Conservation (phyloP, 2,113 vertebrate species). For the Anoura caudifer region DNA sequence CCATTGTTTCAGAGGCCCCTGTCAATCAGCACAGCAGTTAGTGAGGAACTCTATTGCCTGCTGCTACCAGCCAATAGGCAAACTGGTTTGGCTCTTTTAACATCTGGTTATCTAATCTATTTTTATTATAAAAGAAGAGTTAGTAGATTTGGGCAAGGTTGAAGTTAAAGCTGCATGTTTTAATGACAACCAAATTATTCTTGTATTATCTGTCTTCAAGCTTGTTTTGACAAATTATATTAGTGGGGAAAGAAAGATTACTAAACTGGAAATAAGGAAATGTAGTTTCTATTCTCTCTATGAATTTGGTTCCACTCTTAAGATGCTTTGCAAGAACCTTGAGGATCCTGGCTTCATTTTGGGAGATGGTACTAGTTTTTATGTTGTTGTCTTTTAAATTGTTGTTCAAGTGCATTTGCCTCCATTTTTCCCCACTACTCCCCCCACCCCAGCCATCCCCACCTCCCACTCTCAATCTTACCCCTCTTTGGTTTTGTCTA, state of each 20-base stretch:
- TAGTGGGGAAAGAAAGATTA: neutral
- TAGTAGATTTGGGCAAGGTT: conserved; percentile 9
- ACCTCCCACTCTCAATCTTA: too few species aligned
- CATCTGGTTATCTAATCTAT: conserved; percentile 19
- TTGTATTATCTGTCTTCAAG: neutral
- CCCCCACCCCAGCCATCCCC: too few species aligned
- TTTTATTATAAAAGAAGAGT: conserved; percentile 22
- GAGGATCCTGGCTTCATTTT: neutral
- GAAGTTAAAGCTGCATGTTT: conserved; percentile 12
- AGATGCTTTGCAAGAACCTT: conserved; percentile 18
- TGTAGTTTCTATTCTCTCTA: neutral
- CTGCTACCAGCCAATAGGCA: conserved; percentile 17
- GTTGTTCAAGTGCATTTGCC: too few species aligned
- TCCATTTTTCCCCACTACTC: too few species aligned
- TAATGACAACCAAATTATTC: neutral
- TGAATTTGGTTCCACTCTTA: neutral
- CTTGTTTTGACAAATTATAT: conserved; percentile 14
- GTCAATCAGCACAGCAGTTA: conserved; percentile 67
- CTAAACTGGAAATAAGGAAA: neutral
- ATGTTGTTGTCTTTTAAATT: too few species aligned
- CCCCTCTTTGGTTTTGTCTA: too few species aligned
- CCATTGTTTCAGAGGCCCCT: conserved; percentile 54
- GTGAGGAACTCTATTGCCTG: neutral
- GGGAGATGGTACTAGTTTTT: neutral
- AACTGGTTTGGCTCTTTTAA: conserved; percentile 31